Conservation (phyloP, 2,113 vertebrate species). For the Hoplias malabaricus region DNA sequence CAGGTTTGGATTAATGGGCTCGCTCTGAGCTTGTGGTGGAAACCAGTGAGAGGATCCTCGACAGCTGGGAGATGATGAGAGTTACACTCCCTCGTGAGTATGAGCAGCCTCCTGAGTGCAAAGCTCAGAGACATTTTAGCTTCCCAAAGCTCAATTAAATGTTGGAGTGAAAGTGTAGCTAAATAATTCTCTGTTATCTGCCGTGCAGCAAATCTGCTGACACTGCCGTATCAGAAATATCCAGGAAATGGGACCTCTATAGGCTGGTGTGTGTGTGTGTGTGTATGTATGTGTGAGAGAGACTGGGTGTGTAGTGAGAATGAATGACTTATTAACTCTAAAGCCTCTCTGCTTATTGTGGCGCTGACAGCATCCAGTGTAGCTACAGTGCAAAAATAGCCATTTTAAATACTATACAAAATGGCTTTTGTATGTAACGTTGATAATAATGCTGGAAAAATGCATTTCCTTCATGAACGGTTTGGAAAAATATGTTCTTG, state of each 20-base stretch:
- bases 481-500: too few relatives aligned
- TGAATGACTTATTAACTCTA: too few relatives aligned
- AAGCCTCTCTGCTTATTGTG: too few relatives aligned
- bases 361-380: too few relatives aligned
- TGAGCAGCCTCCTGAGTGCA: neutral
- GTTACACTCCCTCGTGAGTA: neutral
- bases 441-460: too few relatives aligned
- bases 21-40: neutral
- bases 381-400: too few relatives aligned
- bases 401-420: too few relatives aligned
- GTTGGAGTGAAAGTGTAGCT: neutral
- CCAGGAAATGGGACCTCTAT: neutral
- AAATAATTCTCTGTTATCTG: slow-evolving; percentile 21
- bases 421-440: too few relatives aligned
- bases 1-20: neutral
- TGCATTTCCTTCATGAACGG: too few relatives aligned
- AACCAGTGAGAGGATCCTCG: neutral
- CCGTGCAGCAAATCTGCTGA: neutral
- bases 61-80: neutral
- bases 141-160: neutral
- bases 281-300: neutral
- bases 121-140: neutral
- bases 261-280: neutral
- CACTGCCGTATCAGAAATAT: neutral
- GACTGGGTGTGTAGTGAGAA: too few relatives aligned